Conservation (phyloP, 2,113 vertebrate species). For the Oncorhynchus mykiss region DNA sequence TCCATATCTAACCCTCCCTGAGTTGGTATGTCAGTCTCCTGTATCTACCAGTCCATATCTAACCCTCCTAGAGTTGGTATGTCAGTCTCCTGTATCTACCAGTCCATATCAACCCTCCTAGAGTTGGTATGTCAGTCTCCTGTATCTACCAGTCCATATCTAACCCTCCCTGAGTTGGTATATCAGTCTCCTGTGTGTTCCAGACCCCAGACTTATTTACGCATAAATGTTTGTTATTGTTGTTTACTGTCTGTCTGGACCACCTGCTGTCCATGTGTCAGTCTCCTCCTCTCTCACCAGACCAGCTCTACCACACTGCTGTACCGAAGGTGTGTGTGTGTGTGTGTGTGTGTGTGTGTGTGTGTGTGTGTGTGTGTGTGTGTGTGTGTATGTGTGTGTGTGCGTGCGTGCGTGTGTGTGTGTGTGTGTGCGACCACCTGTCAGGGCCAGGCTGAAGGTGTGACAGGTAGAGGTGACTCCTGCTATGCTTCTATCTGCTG, state of each 20-base stretch:
- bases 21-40: too few species aligned
- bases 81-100: too few species aligned
- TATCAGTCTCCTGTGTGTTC: background rate
- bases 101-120: too few species aligned
- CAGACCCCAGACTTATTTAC: background rate
- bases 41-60: too few species aligned
- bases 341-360: background rate
- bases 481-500: background rate
- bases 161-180: too few species aligned
- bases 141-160: too few species aligned
- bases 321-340: background rate
- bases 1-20: too few species aligned
- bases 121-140: too few species aligned
- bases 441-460: background rate
- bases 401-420: background rate
- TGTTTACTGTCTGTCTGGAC: background rate
- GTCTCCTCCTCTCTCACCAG: background rate
- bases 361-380: too few species aligned
- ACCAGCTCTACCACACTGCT: background rate
- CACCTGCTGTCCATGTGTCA: background rate
- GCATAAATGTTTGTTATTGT: background rate
- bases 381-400: background rate
- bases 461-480: constrained; percentile 17
- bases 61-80: too few species aligned
- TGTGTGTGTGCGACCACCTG: background rate